Percentiles rank a stretch among this genome's conserved stretches.
phyloP scores from a whole-genome alignment of 2,113 vertebrate genomes.

The Aleadryas rufinucha region DNA sequence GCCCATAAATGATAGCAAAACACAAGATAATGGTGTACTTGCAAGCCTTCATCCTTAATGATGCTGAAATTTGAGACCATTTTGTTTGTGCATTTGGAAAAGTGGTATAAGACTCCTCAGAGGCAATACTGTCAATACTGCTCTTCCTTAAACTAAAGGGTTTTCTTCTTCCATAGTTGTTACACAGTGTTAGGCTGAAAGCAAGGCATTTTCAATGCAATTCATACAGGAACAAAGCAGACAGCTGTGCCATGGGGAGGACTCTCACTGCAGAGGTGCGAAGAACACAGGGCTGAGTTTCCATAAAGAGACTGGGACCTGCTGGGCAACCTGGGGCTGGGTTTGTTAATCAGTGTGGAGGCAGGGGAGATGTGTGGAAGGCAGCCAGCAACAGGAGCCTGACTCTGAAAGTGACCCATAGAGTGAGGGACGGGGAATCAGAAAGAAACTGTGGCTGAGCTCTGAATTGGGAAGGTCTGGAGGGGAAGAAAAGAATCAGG shows the following conservation, averaged over 20 bases:
- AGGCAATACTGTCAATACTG: background rate
- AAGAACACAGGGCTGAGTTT: background rate
- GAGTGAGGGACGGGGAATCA: background rate
- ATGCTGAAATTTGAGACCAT: background rate
- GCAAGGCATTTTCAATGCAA: background rate
- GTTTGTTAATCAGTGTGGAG: background rate
- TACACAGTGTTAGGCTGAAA: background rate
- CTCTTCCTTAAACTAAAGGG: background rate
- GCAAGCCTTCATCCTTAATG: background rate
- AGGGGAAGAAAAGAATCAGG: background rate
- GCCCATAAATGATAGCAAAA: background rate
- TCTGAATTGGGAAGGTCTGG: background rate
- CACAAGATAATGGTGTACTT: background rate
- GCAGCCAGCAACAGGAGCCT: background rate
- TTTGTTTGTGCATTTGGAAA: background rate
- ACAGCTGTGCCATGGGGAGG: too few relatives aligned
- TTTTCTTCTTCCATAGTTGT: background rate
- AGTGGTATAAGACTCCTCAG: background rate
- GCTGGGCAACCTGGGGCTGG: background rate
- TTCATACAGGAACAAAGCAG: background rate
- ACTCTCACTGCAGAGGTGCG: background rate
- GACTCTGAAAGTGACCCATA: background rate
- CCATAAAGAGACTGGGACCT: background rate
- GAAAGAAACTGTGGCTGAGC: background rate
- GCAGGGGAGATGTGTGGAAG: background rate